Conservation (phyloP, 2,888 invertebrate genomes). For the Cheilosia scutellata region DNA sequence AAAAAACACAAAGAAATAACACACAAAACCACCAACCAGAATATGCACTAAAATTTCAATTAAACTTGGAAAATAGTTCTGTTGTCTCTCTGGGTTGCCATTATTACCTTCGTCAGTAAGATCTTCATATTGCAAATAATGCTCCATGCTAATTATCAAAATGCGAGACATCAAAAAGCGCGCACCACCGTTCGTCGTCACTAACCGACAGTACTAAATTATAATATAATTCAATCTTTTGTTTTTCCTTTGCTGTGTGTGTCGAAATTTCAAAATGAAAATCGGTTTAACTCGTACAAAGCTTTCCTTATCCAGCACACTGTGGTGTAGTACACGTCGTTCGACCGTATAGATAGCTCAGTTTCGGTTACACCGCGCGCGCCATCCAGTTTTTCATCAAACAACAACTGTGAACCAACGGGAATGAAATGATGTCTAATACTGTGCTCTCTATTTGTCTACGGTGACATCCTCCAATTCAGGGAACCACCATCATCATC, state of each 20-base stretch:
- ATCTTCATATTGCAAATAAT: slow-evolving; percentile 68
- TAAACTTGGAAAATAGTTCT: slow-evolving; percentile 52
- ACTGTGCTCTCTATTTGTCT: slow-evolving; percentile 75
- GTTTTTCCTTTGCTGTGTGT: slow-evolving; percentile 24
- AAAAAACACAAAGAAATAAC: not conserved
- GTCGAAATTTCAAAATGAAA: slow-evolving; percentile 45
- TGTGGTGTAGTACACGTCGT: slow-evolving; percentile 9
- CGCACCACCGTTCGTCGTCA: slow-evolving; percentile 49
- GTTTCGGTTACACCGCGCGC: slow-evolving; percentile 63
- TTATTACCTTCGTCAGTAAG: slow-evolving; percentile 57
- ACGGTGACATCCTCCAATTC: slow-evolving; percentile 73
- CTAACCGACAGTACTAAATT: slow-evolving; percentile 64
- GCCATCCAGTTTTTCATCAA: slow-evolving; percentile 55
- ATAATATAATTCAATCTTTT: slow-evolving; percentile 66
- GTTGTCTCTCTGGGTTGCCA: slow-evolving; percentile 2
- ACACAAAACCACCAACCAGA: slow-evolving; percentile 1
- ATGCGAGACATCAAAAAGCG: slow-evolving; percentile 65
- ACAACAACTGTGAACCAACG: slow-evolving; percentile 68
- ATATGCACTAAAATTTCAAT: slow-evolving; percentile 55
- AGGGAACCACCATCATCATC: slow-evolving; percentile 57
- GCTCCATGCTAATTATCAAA: slow-evolving; percentile 73
- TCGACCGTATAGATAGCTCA: slow-evolving; percentile 26
- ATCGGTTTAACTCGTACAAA: slow-evolving; percentile 56
- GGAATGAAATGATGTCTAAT: slow-evolving; percentile 67
- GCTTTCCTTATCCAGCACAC: slow-evolving; percentile 34